Evolutionary conservation across 2,888 invertebrate species (phyloP).

Genomic region (Syritta pipiens): DNA sequence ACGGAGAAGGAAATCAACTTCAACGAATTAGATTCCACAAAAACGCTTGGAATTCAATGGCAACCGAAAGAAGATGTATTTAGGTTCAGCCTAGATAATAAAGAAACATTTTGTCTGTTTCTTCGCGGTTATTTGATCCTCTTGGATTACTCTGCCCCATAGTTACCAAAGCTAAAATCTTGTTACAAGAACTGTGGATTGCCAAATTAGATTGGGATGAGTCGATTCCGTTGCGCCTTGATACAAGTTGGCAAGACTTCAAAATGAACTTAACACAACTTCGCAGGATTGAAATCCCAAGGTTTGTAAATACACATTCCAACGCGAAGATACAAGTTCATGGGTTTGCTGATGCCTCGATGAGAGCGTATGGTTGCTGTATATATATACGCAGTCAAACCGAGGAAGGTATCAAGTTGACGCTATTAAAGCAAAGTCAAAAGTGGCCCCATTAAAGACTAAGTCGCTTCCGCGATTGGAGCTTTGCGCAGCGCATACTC

Average conservation of each 20-base stretch:
- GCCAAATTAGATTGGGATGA: slow-evolving; percentile 59
- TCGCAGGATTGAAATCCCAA: slow-evolving; percentile 20
- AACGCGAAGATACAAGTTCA: slow-evolving; percentile 31
- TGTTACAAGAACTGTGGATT: no score
- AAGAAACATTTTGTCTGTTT: no score
- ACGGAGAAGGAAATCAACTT: slow-evolving; percentile 6
- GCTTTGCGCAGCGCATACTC: background rate
- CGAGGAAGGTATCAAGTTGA: background rate
- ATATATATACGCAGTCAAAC: slow-evolving; percentile 3
- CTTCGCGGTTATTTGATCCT: no score
- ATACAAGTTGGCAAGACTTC: slow-evolving; percentile 22
- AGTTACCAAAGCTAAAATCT: no score
- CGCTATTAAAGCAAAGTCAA: background rate
- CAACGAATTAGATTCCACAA: no score
- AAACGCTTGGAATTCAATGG: no score
- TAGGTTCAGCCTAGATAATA: no score
- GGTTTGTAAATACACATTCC: slow-evolving; percentile 19
- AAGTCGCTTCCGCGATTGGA: background rate
- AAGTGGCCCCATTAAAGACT: background rate
- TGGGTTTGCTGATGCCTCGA: background rate
- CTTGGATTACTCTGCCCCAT: no score
- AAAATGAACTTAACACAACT: slow-evolving; percentile 21
- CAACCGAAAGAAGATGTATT: no score
- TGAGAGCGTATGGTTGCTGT: background rate
- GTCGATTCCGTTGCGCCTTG: slow-evolving; percentile 33